phyloP scores from a whole-genome alignment of 1,140 invertebrate species.

The Phthorimaea operculella region DNA sequence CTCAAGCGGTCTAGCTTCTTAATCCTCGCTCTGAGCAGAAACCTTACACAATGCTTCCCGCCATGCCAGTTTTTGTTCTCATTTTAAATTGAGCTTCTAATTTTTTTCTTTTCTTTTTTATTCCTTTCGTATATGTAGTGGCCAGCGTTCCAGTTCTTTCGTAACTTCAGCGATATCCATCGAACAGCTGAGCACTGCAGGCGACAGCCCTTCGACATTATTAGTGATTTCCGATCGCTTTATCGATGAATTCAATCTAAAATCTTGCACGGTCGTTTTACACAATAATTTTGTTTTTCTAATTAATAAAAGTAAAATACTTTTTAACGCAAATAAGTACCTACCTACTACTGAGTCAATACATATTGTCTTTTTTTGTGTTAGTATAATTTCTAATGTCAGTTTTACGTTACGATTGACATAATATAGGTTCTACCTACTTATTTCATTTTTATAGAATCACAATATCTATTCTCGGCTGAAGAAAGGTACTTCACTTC shows the following conservation, averaged over 20 bases:
- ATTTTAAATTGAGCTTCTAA: neutral
- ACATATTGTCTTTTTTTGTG: no score
- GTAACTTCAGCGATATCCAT: slow-evolving; percentile 23
- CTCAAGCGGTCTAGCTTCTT: no score
- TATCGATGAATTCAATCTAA: slow-evolving; percentile 9
- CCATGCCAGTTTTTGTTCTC: slow-evolving; percentile 17
- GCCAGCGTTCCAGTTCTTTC: slow-evolving; percentile 23
- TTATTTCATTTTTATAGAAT: no score
- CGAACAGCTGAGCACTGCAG: slow-evolving; percentile 12
- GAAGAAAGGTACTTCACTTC: neutral
- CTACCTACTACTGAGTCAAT: no score
- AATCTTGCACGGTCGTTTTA: no score
- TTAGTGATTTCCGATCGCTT: slow-evolving; percentile 1
- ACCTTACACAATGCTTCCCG: slow-evolving; percentile 27
- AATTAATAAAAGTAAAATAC: no score
- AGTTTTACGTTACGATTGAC: no score
- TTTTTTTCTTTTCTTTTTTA: slow-evolving; percentile 18
- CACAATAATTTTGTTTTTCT: no score
- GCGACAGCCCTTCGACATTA: slow-evolving; percentile 1
- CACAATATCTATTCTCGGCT: no score
- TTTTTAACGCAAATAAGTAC: no score
- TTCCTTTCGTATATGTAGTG: slow-evolving; percentile 15
- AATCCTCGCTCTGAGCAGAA: neutral
- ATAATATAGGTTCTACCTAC: no score
- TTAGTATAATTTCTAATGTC: no score